Conservation (phyloP, 2,888 invertebrate genomes). For the Tuberolachnus salignus region DNA sequence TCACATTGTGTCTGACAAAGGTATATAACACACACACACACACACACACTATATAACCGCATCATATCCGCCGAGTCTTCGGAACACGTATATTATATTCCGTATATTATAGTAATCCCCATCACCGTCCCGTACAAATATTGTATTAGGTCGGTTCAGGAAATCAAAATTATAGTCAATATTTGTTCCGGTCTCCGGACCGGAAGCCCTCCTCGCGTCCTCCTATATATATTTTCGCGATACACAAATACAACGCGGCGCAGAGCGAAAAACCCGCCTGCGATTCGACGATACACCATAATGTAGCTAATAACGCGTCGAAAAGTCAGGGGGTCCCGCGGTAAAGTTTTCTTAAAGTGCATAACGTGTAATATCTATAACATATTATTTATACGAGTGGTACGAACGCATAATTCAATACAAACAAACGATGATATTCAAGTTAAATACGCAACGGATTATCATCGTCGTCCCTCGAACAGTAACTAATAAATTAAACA, state of each 20-base stretch:
- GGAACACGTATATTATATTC: constrained; percentile 26
- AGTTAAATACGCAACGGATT: not conserved
- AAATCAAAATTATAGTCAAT: constrained; percentile 48
- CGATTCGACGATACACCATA: constrained; percentile 2
- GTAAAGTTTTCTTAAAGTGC: not conserved
- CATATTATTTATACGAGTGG: not conserved
- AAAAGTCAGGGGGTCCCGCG: not conserved
- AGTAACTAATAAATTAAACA: no score
- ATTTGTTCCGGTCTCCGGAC: constrained; percentile 20
- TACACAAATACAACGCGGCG: not conserved
- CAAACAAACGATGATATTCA: not conserved
- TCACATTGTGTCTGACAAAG: constrained; percentile 19
- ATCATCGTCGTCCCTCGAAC: not conserved
- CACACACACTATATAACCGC: not conserved
- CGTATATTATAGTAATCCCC: not conserved
- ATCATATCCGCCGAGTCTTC: not conserved
- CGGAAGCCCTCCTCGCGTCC: not conserved
- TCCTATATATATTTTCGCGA: constrained; percentile 5
- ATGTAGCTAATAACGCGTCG: not conserved
- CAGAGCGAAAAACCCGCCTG: not conserved
- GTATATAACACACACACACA: not conserved
- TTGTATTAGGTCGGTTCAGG: constrained; percentile 26
- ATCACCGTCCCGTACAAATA: not conserved
- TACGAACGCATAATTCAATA: not conserved
- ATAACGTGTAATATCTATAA: not conserved